These are phyloP conservation scores for Hirtodrosophila cameraria DNA, from an alignment of 2,888 invertebrate species.

Conservation along the genomic window DNA sequence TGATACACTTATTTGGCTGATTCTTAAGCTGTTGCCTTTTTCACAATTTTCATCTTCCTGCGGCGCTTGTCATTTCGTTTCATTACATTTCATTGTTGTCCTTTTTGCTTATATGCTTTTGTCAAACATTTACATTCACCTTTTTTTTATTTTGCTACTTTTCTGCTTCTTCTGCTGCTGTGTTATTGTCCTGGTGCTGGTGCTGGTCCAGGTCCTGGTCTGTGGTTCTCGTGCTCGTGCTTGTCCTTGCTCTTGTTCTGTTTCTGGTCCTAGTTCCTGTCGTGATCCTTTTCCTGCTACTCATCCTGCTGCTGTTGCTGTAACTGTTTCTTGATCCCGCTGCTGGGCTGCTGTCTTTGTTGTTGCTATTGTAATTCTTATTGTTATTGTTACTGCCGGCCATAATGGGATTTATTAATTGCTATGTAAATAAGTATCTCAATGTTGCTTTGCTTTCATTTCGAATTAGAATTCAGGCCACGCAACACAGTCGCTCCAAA, in stretches of 20 bases:
- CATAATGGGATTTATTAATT: constrained; percentile 71
- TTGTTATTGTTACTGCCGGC: constrained; percentile 39
- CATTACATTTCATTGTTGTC: constrained; percentile 71
- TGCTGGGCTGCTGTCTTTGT: constrained; percentile 7
- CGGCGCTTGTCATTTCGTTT: constrained; percentile 70
- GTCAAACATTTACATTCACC: constrained; percentile 72
- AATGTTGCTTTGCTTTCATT: constrained; percentile 48
- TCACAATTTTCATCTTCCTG: constrained; percentile 31
- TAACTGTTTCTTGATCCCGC: constrained; percentile 12
- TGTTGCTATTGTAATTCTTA: constrained; percentile 27
- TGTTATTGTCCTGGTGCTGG: constrained; percentile 33
- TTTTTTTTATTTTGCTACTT: constrained; percentile 32
- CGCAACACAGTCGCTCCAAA: constrained; percentile 14
- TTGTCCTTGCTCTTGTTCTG: constrained; percentile 21
- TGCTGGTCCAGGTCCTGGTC: neutral
- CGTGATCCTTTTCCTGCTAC: neutral
- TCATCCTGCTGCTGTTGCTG: neutral
- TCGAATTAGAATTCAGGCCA: constrained; percentile 42
- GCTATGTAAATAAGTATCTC: constrained; percentile 57
- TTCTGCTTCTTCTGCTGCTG: constrained; percentile 29
- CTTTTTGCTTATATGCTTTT: constrained; percentile 62
- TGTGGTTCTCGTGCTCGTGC: too few relatives aligned
- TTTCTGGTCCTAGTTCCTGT: constrained; percentile 6
- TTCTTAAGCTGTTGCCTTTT: constrained; percentile 14
- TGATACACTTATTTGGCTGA: constrained; percentile 6